Percentiles rank a stretch among this genome's conserved stretches.
phyloP scores from a whole-genome alignment of 2,797 vertebrate genomes.

The Forpus xanthops region DNA sequence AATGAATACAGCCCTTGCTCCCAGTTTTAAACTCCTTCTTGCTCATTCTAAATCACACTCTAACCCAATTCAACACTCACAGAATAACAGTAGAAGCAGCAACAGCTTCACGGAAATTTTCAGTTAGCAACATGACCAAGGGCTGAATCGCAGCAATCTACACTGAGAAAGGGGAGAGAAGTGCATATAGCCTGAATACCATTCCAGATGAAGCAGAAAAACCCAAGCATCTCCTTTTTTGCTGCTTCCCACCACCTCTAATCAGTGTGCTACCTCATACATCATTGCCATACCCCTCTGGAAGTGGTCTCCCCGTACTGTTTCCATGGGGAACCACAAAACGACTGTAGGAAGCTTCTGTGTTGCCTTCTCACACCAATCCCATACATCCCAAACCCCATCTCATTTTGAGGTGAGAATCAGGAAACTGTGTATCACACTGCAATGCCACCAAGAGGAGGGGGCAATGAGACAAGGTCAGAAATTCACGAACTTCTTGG shows the following conservation, averaged over 20 bases:
- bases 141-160: background rate
- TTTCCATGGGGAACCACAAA: background rate
- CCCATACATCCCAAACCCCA: background rate
- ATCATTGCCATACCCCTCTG: background rate
- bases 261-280: background rate
- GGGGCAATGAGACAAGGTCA: background rate
- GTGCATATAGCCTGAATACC: background rate
- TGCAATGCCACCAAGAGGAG: background rate
- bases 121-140: fast-evolving
- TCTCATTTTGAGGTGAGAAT: background rate
- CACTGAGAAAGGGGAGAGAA: background rate
- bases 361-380: background rate
- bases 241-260: background rate
- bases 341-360: background rate
- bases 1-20: background rate
- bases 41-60: background rate
- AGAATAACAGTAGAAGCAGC: background rate
- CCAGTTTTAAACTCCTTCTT: background rate
- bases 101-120: background rate
- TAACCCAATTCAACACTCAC: background rate
- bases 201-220: background rate
- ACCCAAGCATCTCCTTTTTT: background rate
- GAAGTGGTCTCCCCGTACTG: background rate
- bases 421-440: background rate
- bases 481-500: background rate